Base-by-base conservation (phyloP, 1,140 invertebrate species). In the Bombus vancouverensis region DNA sequence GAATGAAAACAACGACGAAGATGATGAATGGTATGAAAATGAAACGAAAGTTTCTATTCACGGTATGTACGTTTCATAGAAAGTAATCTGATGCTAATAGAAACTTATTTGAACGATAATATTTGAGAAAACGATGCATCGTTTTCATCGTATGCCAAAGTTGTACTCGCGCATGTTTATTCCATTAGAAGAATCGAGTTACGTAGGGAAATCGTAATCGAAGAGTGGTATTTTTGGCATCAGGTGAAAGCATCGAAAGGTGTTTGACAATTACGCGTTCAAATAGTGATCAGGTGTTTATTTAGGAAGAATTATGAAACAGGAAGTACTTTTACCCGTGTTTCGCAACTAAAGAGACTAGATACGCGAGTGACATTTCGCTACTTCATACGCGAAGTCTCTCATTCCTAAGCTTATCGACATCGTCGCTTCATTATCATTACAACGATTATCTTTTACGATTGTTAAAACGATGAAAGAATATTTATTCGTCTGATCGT, bases 261-360 rank as follows among this genome's bases (percentile, higher is more conserved):
- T n/a, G 28, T 53, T 47, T 42, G 39, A 42, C 39, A 59, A 42
- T 73, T 42, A 73, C 15, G 18, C n/a, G 47, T 2, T 73, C n/a
- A 65, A 81, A 81, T 18, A 47, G 42, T 0, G 47, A 68, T 68
- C 62, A 37, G n/a, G 62, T 79, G 3, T 80, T 80, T 70, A 80
- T n/a, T 71, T 68, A 53, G 78, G 70, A 53, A 53, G 65, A 70
- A 80, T 80, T 80, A 70, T 44, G 78, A 80, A 80, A 80, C 78
- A 47, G 78, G 78, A 80, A 80, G 34, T 53, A 80, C 39, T 79
- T 79, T 79, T 80, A 80, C 44, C n/a, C 13, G 65, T 4, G 65
- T 80, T 80, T 80, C 78, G 65, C 34, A 80, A 80, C 65, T 80
- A 44, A 70, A 57, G 78, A 70, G 65, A 34, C 44, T 39, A 66